Evolutionary conservation across 2,797 vertebrate genomes (phyloP), one percentile per base, ranked within the genome.

Genomic region (Cirrhinus mrigala): DNA sequence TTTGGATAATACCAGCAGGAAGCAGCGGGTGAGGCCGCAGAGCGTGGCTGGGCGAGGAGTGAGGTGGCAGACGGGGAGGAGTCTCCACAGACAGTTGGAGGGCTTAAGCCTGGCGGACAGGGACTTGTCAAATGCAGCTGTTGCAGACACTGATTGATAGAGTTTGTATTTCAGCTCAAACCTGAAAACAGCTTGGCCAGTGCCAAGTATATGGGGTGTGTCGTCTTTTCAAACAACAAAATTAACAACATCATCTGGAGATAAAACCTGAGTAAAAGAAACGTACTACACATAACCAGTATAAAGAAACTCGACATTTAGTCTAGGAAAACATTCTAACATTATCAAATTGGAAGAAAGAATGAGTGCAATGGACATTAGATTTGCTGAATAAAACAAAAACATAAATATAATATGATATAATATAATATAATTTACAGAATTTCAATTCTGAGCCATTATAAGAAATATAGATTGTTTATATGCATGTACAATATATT

Each of bases 51-150:
- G 85, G 85, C 91, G 88, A 87, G 91, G 91, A 88, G 85, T 86
- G 80, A 91, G 88, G 88, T 89, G 91, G 90, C 79, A 96, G 96
- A 97, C 95, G 91, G 95, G 96, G 95, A 94, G 94, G 94, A 95
- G 92, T 94, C 94, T 93, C 91, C 91, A 92, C 88, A 96, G 96
- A 96, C 96, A 96, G 96, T 97, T 96, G 97, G 96, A 96, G 97
- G 96, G 96, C 96, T 96, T 96, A 95, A 96, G 96, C 94, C 94
- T 92, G 96, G 96, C 94, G 94, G 97, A 98, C 97, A 97, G 96
- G 95, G 95, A 95, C 96, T 95, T 97, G 97, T 98, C 97, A 97
- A 94, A 96, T 96, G 96, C 97, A 99, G 97, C 97, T 99, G 97
- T 95, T 96, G 95, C 95, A 92, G 94, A 88, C 94, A 95, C 94